Percentiles rank a stretch among this genome's conserved stretches.
phyloP scores from a whole-genome alignment of 2,797 vertebrate genomes.

The Lacerta agilis region DNA sequence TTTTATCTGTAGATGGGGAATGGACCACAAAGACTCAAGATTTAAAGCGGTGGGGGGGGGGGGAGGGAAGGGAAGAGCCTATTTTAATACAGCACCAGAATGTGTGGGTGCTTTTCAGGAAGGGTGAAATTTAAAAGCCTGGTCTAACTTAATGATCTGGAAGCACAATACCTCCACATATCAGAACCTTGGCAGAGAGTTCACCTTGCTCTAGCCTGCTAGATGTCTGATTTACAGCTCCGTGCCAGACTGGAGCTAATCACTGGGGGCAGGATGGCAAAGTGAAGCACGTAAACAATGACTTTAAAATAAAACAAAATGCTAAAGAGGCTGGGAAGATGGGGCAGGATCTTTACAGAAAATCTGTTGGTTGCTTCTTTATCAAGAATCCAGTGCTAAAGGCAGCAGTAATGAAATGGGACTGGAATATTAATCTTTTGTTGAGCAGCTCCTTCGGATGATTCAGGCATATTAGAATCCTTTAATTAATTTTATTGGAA shows the following conservation, averaged over 20 bases:
- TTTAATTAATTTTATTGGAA: constrained; percentile 65
- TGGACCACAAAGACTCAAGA: not conserved
- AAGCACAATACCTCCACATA: constrained; percentile 33
- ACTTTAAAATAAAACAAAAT: constrained; percentile 34
- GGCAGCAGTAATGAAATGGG: constrained; percentile 25
- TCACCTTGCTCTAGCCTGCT: constrained; percentile 36
- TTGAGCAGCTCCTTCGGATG: constrained; percentile 35
- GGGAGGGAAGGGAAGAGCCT: not conserved
- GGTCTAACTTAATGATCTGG: not conserved
- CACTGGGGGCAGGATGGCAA: constrained; percentile 24
- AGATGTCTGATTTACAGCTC: constrained; percentile 8
- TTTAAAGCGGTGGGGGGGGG: not conserved
- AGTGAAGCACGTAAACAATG: not conserved
- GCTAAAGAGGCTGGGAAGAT: constrained; percentile 21
- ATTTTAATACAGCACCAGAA: constrained; percentile 1
- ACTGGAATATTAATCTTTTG: constrained; percentile 42
- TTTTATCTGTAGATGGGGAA: not conserved
- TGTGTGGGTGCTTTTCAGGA: not conserved
- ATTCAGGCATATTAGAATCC: constrained; percentile 38
- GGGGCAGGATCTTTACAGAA: constrained; percentile 8
- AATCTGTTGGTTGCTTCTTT: not conserved
- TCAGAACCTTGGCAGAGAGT: constrained; percentile 25
- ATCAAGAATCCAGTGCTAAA: constrained; percentile 42
- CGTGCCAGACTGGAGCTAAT: constrained; percentile 32
- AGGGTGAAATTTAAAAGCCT: constrained; percentile 27